Conservation (phyloP, 2,797 vertebrate genomes). For the Vipera latastei region DNA sequence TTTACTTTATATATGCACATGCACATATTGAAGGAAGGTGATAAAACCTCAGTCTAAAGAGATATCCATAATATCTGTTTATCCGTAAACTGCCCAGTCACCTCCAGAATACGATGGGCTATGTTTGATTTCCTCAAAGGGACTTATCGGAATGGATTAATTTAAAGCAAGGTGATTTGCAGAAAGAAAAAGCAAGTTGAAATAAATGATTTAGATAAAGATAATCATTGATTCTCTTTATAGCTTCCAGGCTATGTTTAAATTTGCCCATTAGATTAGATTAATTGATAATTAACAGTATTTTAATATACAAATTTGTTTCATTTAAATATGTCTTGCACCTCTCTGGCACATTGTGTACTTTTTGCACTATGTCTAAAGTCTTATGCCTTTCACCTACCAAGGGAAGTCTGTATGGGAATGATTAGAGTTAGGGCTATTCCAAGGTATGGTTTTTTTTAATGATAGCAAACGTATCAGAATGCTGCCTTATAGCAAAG, state of each 20-base stretch:
- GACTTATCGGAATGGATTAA: neutral
- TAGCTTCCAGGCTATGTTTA: neutral
- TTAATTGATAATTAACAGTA: neutral
- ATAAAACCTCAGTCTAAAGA: neutral
- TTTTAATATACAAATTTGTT: neutral
- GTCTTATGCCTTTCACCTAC: neutral
- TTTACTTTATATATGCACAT: neutral
- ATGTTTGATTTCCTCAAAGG: too few relatives aligned
- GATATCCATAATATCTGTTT: neutral
- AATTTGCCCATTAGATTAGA: neutral
- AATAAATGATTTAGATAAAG: neutral
- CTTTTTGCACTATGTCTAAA: neutral
- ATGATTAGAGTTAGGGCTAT: neutral
- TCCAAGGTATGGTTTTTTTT: neutral
- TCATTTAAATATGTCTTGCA: neutral
- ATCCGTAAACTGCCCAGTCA: too few relatives aligned
- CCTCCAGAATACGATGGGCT: too few relatives aligned
- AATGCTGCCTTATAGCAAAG: neutral
- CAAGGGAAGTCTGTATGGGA: neutral
- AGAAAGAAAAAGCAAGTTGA: neutral
- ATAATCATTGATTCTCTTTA: neutral
- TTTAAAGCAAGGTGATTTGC: neutral
- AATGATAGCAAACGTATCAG: neutral
- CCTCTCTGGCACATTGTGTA: neutral
- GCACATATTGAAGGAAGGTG: neutral